Conservation (phyloP, 2,888 invertebrate genomes). For the Eupithecia pulchellata region DNA sequence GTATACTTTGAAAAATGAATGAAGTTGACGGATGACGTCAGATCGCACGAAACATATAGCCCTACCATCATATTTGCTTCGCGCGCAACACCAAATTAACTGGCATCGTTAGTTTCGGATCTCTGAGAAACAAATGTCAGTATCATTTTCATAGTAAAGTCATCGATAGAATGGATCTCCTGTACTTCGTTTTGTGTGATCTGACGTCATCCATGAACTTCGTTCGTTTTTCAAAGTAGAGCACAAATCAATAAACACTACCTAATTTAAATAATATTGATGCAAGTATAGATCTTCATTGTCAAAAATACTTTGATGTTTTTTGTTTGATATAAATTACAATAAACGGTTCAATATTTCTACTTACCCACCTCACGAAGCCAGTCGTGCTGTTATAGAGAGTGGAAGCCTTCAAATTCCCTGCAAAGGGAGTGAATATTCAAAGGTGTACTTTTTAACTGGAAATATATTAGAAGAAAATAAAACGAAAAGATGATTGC, state of each 20-base stretch:
- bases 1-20: too few species aligned
- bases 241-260: not conserved
- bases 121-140: too few species aligned
- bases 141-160: too few species aligned
- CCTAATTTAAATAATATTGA: not conserved
- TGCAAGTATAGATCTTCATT: not conserved
- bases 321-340: not conserved
- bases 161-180: too few species aligned
- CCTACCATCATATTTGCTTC: too few species aligned
- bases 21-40: too few species aligned
- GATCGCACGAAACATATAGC: too few species aligned
- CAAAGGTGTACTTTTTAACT: constrained; percentile 40
- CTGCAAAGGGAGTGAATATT: constrained; percentile 32
- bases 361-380: constrained; percentile 31
- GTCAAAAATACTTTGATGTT: not conserved
- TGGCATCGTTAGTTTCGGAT: too few species aligned
- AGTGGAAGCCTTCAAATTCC: constrained; percentile 45
- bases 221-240: too few species aligned
- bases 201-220: too few species aligned
- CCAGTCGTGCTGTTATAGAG: constrained; percentile 38
- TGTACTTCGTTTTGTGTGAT: too few species aligned
- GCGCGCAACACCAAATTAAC: too few species aligned
- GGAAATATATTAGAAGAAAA: constrained; percentile 27
- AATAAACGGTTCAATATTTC: not conserved
- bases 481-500: not conserved